Evolutionary conservation across 2,113 vertebrate species (phyloP), one percentile per base, ranked within the genome.

Genomic region (Oncorhynchus mykiss): DNA sequence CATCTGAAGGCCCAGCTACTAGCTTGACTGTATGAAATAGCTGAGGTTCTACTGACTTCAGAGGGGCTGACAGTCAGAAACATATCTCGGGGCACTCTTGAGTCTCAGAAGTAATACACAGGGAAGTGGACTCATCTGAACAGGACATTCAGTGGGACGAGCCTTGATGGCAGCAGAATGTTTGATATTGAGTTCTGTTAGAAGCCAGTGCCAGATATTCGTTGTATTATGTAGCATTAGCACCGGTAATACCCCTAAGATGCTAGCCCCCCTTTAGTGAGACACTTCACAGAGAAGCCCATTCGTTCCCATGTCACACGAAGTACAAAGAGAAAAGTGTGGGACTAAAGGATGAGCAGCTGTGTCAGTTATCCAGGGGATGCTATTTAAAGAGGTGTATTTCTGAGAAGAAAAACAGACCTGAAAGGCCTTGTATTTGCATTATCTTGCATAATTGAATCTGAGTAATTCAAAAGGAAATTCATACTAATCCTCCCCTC

Each of bases 401-500:
- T 79, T 29, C 34, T 68, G 20, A 71, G 70, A 78, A 60, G 16
- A 76, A 84, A 72, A 80, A 74, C 54, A 79, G 83, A 84, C 76
- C 78, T 57, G 69, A 79, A 88, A 83, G 70, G 79, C 72, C 76
- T 68, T 20, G 11, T 82, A 78, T 91, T 89, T 88, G 77, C 72
- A 84, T 90, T 85, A 82, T 88, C 85, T 73, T 79, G 78, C 72
- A 73, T 86, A 91, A 89, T 80, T 87, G 77, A 91, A 84, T 90
- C 73, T 77, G 72, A 78, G 81, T 84, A 82, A 89, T 79, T 88
- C 71, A 74, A 54, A 79, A 74, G 73, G 80, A 60, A 84, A 88
- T 90, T 79, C 83, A 84, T 88, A 87, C 87, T 85, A 87, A 90
- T 89, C 82, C 70, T 81, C 45, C 78, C 22, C 78, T 76, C 67